Evolutionary conservation across 2,888 invertebrate genomes (phyloP), one percentile per base, ranked within the genome.

Genomic region (Dasypolia templi): DNA sequence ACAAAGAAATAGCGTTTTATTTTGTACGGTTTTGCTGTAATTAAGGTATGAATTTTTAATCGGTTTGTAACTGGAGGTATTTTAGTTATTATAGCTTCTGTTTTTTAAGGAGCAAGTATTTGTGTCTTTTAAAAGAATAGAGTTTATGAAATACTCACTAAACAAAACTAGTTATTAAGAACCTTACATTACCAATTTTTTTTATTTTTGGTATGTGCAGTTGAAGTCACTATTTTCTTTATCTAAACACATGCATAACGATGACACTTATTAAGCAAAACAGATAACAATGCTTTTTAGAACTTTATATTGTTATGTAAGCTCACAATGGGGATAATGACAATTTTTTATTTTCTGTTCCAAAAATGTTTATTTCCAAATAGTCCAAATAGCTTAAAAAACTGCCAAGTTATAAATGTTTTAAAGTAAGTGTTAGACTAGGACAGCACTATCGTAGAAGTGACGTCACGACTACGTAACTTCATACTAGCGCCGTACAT

Each of bases 1-100:
- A 74, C 80, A 68, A 75, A 78, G 75, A 77, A 75, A 76, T 69
- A 46, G 66, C 72, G 51, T 85, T 76, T 81, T 72, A 79, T 76
- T 86, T 77, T 82, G 32, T 72, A 58, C 68, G 17, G 46, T 49
- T 66, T 53, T 44, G 17, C 58, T 62, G 64, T 72, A 72, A 82
- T 70, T 64, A 71, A 46, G n/a, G 78, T 71, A 58, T 67, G 49
- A 74, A 72, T 61, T 63, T 75, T 75, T 75, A 66, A 71, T 58
- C 56, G 53, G 32, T 61, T 61, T 67, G 1, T 19, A 64, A 53
- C 32, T 19, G 26, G 63, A 26, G 12, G n/a, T 35, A 32, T 73
- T 63, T 55, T 46, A 19, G 0, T 49, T 42, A 42, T 49, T 56
- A 42, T 35, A 32, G 5, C 0, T 4, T 58, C 26, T 19, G 26